Conservation (phyloP, 2,797 vertebrate genomes). For the Cirrhinus mrigala region DNA sequence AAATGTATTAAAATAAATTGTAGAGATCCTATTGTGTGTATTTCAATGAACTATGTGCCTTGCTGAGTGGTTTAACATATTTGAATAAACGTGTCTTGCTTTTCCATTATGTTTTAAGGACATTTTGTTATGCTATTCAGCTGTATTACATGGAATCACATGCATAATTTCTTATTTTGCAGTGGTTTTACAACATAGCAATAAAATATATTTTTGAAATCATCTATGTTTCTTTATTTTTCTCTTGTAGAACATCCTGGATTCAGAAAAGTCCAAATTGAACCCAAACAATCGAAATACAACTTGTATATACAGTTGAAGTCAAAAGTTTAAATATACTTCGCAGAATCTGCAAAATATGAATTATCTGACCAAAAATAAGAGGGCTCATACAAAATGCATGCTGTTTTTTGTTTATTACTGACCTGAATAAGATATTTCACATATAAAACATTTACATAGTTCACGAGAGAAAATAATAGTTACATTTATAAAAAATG, state of each 20-base stretch:
- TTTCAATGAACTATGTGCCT: background rate
- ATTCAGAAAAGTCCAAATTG: too few relatives aligned
- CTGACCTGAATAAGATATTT: too few relatives aligned
- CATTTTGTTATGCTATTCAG: background rate
- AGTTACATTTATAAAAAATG: too few relatives aligned
- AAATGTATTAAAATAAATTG: background rate
- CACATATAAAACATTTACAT: too few relatives aligned
- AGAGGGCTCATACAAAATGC: too few relatives aligned
- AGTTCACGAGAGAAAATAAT: too few relatives aligned
- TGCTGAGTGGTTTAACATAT: background rate
- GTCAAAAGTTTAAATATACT: too few relatives aligned
- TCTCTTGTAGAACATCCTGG: too few relatives aligned
- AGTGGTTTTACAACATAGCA: conserved; percentile 14
- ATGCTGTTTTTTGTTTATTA: too few relatives aligned
- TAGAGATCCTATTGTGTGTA: background rate
- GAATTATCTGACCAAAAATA: too few relatives aligned
- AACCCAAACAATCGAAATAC: too few relatives aligned
- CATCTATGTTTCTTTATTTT: background rate
- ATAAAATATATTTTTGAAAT: conserved; percentile 35
- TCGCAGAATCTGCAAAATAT: too few relatives aligned
- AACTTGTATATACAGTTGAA: background rate
- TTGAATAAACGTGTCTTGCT: background rate
- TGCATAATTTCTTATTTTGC: background rate
- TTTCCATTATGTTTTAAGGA: background rate
- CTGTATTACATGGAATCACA: conserved; percentile 20